These are phyloP conservation scores for Hippasteria phrygiana DNA, from an alignment of 53 echinoderm and acorn worm genomes.

Conservation along the genomic window DNA sequence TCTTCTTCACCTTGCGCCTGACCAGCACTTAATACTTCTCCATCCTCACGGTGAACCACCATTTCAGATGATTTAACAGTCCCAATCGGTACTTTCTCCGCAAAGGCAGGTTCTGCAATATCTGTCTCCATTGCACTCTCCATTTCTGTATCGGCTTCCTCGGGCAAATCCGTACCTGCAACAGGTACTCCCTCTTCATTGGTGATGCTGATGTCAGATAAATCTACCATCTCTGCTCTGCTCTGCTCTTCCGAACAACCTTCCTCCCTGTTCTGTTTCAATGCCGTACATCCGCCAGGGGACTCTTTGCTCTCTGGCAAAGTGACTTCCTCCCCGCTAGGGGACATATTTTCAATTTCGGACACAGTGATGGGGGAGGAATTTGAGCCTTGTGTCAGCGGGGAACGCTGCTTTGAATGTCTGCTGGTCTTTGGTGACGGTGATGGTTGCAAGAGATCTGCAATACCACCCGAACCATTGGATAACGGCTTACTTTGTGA, in stretches of 20 bases:
- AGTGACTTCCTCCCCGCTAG: not conserved
- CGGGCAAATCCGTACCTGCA: not conserved
- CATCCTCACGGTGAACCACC: not conserved
- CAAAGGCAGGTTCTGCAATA: not conserved
- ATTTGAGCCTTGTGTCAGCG: not conserved
- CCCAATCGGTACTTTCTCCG: not conserved
- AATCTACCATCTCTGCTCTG: not conserved
- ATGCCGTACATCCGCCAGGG: not conserved
- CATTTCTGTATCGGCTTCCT: not conserved
- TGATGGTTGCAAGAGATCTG: conserved; percentile 32
- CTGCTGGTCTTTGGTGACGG: not conserved
- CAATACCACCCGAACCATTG: not conserved
- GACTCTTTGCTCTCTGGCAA: not conserved
- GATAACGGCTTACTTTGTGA: not conserved
- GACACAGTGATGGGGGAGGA: not conserved
- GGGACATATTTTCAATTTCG: not conserved
- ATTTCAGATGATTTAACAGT: not conserved
- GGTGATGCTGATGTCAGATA: not conserved
- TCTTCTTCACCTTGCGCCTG: not conserved
- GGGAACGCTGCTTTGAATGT: not conserved
- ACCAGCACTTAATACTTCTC: not conserved
- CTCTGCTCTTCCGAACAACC: not conserved
- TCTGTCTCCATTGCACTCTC: not conserved
- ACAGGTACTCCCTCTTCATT: not conserved
- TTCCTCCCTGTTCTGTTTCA: not conserved